Conservation (phyloP, 2,113 vertebrate species). For the Carassius auratus region DNA sequence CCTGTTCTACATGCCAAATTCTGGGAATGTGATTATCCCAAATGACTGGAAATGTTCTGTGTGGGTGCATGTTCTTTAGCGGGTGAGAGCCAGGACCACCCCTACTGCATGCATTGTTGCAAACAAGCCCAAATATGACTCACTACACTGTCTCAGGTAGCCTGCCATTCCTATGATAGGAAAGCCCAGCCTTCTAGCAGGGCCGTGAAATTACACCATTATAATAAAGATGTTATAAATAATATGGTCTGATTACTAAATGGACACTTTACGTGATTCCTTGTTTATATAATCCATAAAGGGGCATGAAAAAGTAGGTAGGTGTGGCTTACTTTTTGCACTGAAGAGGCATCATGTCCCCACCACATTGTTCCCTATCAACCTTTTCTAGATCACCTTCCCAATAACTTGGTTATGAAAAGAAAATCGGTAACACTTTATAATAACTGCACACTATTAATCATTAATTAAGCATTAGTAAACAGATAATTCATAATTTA, state of each 20-base stretch:
- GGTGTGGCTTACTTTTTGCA: neutral
- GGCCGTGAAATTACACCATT: neutral
- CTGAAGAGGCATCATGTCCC: neutral
- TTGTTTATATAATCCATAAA: slow-evolving; percentile 24
- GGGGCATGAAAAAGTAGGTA: neutral
- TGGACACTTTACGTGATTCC: neutral
- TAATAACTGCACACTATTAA: no score
- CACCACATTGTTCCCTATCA: neutral
- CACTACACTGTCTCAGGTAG: neutral
- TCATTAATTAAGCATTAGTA: no score
- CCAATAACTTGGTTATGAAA: neutral
- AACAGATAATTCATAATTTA: no score
- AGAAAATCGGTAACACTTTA: no score
- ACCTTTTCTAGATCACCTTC: neutral
- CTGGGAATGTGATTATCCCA: neutral
- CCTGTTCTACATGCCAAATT: neutral
- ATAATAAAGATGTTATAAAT: neutral
- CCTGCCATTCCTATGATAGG: neutral
- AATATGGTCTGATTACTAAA: neutral
- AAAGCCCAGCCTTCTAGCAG: slow-evolving; percentile 29
- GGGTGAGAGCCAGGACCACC: neutral
- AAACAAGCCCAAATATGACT: slow-evolving; percentile 6
- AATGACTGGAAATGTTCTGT: slow-evolving; percentile 42
- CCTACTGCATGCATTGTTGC: neutral
- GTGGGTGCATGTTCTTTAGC: neutral